Base-by-base conservation (phyloP, 2,113 vertebrate species). In the Euleptes europaea region DNA sequence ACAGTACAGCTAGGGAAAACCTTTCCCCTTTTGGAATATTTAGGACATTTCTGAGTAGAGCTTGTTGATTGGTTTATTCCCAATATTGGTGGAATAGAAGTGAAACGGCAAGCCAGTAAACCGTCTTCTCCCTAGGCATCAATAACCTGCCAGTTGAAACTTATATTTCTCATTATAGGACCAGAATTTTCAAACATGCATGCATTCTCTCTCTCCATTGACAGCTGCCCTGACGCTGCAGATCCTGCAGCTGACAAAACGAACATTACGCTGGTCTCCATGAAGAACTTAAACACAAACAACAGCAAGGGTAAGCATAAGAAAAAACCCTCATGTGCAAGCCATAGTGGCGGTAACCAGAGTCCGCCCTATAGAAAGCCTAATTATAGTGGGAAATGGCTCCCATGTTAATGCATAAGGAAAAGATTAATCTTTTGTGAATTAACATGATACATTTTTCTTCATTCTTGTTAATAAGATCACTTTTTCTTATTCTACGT, bases 241-340 rank as follows among this genome's bases (percentile, higher is more conserved):
- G 84, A 79, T 60, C 51, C 67, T 72, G 21, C 76, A 33, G 91
- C 78, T 2, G 93, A 90, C 84, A 96, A 97, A 87, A 97, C 96
- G 90, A 95, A 96, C 31, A 97, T 97, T 93, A 97, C 96, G 40
- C 94, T 98, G 87, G 94, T 98, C 90, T 97, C 97, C 84, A 94
- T 98, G 95, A 97, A 97, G 93, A 96, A 96, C 70, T 95, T 98
- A 91, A 97, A 96, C 92, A 95, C 84, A 91, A 97, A 97, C 84
- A 96, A 96, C 86, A 96, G 97, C 94, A 94, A 94, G 92, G 91
- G 78, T 78, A 78, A 71, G 71, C 26, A 19, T 3, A 10, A 15
- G 2, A 7, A 40, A 10, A 15, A 21, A 19, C 31, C 11, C 23
- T 31, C 4, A 33, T 42, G 38, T 47, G 19, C 49, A 78, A 33